Conservation (phyloP, 1,140 invertebrate genomes). For the Aphidius gifuensis region DNA sequence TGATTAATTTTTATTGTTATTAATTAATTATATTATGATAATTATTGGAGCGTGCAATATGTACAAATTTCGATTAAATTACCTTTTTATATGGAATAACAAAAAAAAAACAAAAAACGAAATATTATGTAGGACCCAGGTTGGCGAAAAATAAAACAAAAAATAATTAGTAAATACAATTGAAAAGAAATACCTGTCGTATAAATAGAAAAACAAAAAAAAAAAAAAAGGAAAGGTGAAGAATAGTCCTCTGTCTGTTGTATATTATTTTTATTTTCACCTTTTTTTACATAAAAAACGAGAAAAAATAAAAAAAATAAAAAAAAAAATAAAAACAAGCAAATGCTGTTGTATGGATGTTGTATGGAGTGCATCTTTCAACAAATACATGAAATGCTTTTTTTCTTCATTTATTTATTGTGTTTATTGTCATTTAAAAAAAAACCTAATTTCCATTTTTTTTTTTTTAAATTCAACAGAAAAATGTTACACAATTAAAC, state of each 20-base stretch:
- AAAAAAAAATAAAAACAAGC: constrained; percentile 48
- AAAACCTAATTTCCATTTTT: neutral
- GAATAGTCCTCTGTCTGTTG: constrained; percentile 47
- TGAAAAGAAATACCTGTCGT: constrained; percentile 23
- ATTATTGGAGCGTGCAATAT: constrained; percentile 49
- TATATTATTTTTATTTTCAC: constrained; percentile 55
- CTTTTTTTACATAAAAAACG: constrained; percentile 38
- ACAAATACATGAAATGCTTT: constrained; percentile 37
- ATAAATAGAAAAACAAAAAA: constrained; percentile 19
- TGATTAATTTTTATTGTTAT: constrained; percentile 34
- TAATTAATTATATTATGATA: constrained; percentile 40
- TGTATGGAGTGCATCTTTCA: constrained; percentile 52
- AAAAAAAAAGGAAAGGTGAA: constrained; percentile 30
- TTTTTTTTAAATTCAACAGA: too few species aligned
- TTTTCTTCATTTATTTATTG: constrained; percentile 24
- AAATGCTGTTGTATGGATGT: constrained; percentile 50
- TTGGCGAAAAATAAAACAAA: constrained; percentile 6
- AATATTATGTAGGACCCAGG: constrained; percentile 30
- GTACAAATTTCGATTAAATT: constrained; percentile 48
- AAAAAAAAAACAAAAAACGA: neutral
- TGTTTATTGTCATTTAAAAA: neutral
- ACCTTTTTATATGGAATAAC: constrained; percentile 36
- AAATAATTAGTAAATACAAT: constrained; percentile 21
- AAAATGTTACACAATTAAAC: too few species aligned
- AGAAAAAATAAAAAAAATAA: constrained; percentile 40